phyloP scores from a whole-genome alignment of 2,888 invertebrate genomes.

The Lasioglossum oenotherae region DNA sequence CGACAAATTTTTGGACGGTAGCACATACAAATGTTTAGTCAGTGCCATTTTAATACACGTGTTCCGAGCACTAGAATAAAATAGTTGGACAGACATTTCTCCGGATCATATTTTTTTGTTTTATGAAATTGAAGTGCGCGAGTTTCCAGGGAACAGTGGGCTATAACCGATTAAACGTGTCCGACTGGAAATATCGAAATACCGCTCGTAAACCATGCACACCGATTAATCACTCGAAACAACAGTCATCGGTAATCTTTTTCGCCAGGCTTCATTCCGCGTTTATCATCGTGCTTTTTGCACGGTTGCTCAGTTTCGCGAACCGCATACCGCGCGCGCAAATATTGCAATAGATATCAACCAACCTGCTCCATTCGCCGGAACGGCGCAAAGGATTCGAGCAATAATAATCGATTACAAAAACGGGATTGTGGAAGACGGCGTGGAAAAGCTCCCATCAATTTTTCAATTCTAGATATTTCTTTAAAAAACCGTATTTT shows the following conservation, averaged over 20 bases:
- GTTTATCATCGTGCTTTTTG: conserved; percentile 64
- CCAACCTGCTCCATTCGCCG: conserved; percentile 32
- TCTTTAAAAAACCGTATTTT: not conserved
- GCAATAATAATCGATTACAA: conserved; percentile 48
- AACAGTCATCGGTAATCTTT: conserved; percentile 63
- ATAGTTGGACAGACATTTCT: not conserved
- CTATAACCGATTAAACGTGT: conserved; percentile 39
- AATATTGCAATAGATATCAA: conserved; percentile 39
- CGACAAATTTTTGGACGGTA: too few relatives aligned
- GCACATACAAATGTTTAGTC: not conserved
- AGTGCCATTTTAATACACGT: not conserved
- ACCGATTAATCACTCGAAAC: conserved; percentile 66
- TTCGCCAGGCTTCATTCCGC: conserved; percentile 58
- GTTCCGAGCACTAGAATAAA: not conserved
- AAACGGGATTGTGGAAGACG: not conserved
- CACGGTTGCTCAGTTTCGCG: conserved; percentile 60
- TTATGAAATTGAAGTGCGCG: conserved; percentile 3
- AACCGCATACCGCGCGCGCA: conserved; percentile 14
- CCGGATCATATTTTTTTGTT: not conserved
- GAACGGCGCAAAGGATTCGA: conserved; percentile 42
- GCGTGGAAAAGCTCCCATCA: not conserved
- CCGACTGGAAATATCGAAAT: conserved; percentile 54
- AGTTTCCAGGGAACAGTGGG: not conserved
- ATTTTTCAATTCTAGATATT: not conserved
- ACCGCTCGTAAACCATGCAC: conserved; percentile 45